phyloP scores from a whole-genome alignment of 2,797 vertebrate species.

The Calcarius lapponicus region DNA sequence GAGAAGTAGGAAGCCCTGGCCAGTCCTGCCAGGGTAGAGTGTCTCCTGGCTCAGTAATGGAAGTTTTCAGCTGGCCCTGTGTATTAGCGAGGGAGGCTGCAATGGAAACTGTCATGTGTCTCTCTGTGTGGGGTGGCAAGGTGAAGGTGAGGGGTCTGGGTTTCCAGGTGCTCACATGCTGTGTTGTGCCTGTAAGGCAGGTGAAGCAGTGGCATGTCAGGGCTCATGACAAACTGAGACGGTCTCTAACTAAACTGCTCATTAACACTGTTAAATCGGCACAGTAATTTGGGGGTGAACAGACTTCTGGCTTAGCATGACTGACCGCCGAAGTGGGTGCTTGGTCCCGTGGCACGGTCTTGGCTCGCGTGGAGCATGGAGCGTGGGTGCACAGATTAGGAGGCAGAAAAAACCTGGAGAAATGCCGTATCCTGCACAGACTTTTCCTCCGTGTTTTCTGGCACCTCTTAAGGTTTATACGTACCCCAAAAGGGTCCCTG shows the following conservation, averaged over 20 bases:
- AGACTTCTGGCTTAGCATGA: background rate
- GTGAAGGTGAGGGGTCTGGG: background rate
- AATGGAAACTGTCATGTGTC: background rate
- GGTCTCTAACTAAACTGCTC: background rate
- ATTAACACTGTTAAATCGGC: background rate
- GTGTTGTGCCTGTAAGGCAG: background rate
- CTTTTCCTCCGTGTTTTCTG: background rate
- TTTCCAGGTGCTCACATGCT: background rate
- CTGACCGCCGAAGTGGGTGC: background rate
- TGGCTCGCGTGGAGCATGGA: background rate
- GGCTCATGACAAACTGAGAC: background rate
- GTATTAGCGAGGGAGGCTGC: background rate
- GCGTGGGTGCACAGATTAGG: background rate
- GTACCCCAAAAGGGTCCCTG: background rate
- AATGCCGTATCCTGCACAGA: no score
- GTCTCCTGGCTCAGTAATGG: background rate
- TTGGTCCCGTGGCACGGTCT: background rate
- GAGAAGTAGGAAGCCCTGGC: background rate
- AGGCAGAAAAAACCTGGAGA: background rate
- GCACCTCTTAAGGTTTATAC: background rate
- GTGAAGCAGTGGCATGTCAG: background rate
- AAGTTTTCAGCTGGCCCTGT: background rate
- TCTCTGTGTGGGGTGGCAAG: accelerated
- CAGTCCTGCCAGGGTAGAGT: background rate
- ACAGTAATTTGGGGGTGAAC: background rate